Conservation (phyloP, 2,113 vertebrate genomes). For the Megaleporinus macrocephalus region DNA sequence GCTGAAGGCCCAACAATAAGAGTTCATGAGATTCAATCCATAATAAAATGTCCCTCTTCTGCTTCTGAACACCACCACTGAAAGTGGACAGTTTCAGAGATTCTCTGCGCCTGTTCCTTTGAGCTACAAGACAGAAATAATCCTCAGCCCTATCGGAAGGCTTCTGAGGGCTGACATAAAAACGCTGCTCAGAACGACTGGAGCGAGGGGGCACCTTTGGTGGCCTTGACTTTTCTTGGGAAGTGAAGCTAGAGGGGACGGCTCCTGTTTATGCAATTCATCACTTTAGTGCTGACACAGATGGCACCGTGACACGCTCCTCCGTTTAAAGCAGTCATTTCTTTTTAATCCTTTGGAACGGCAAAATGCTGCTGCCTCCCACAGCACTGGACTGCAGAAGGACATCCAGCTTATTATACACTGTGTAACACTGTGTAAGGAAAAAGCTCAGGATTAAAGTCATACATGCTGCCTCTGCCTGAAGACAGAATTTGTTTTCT, state of each 20-base stretch:
- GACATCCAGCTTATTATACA: not conserved
- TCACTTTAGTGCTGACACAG: slow-evolving; percentile 8
- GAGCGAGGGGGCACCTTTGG: not conserved
- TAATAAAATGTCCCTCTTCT: no score
- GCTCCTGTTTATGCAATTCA: not conserved
- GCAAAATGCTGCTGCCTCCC: not conserved
- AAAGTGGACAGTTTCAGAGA: no score
- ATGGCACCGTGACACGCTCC: not conserved
- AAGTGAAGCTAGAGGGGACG: slow-evolving; percentile 1
- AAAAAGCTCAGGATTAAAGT: slow-evolving; percentile 1
- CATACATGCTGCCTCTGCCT: not conserved
- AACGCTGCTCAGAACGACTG: not conserved
- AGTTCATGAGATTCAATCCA: no score
- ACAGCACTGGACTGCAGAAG: slow-evolving; percentile 1
- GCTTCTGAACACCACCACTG: no score
- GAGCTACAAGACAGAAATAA: not conserved
- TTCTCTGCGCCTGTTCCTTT: not conserved
- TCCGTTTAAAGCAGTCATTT: not conserved
- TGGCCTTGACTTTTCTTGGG: not conserved
- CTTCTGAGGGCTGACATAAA: not conserved
- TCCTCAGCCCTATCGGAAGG: no score
- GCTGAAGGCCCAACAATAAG: no score
- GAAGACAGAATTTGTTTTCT: not conserved
- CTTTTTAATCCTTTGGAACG: slow-evolving; percentile 4
- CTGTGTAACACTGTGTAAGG: not conserved